A percentile compares a stretch with the other conserved stretches of the same genome.
Conservation (phyloP, 2,888 invertebrate genomes). For the Crocallis elinguaria region DNA sequence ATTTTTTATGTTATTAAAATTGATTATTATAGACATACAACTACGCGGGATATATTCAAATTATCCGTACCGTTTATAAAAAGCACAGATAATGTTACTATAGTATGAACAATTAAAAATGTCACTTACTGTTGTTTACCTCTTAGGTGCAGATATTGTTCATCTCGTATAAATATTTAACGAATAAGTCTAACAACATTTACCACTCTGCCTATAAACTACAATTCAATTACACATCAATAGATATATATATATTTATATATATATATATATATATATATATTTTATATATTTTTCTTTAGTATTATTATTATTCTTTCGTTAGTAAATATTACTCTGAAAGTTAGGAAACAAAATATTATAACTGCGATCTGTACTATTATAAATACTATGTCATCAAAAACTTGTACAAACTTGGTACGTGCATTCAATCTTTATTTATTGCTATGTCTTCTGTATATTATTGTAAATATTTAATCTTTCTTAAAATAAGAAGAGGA, state of each 20-base stretch:
- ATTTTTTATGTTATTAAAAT: no score
- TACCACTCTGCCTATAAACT: constrained; percentile 75
- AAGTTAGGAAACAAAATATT: constrained; percentile 86
- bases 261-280: constrained; percentile 86
- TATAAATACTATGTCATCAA: constrained; percentile 83
- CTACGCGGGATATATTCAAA: no score
- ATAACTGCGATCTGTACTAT: constrained; percentile 78
- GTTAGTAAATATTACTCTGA: constrained; percentile 87
- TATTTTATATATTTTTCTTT: constrained; percentile 75
- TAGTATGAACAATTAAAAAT: no score
- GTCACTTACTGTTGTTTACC: neutral
- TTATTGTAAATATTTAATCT: constrained; percentile 85
- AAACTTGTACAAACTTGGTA: constrained; percentile 83
- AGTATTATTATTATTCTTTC: constrained; percentile 71
- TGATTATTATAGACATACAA: no score
- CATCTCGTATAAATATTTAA: constrained; percentile 61
- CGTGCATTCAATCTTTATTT: constrained; percentile 78
- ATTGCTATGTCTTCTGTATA: constrained; percentile 83
- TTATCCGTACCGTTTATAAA: no score
- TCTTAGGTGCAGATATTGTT: constrained; percentile 64
- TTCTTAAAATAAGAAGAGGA: constrained; percentile 85
- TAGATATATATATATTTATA: constrained; percentile 82
- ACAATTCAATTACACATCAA: constrained; percentile 86
- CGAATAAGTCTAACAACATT: constrained; percentile 70
- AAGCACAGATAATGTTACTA: no score